phyloP scores from a whole-genome alignment of 35 echinoderm and acorn worm species.

The Apostichopus japonicus region DNA sequence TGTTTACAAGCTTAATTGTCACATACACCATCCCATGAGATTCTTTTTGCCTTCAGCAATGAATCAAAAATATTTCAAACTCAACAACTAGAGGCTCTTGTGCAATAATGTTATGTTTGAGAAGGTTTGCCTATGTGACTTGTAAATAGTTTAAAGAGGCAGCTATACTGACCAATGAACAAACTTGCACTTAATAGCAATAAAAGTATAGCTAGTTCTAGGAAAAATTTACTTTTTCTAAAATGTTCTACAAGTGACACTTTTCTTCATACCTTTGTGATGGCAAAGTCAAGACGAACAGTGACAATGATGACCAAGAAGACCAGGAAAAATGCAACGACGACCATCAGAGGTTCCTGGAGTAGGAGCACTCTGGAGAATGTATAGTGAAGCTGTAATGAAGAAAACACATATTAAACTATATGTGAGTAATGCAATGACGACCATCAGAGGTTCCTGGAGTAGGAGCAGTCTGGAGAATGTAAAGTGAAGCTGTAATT shows the following conservation, averaged over 20 bases:
- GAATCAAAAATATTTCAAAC: too few relatives aligned
- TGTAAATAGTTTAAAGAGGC: too few relatives aligned
- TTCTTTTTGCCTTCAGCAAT: too few relatives aligned
- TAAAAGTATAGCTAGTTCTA: too few relatives aligned
- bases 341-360: constrained; percentile 94
- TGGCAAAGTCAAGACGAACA: constrained; percentile 95
- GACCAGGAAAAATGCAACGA: constrained; percentile 90
- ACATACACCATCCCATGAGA: too few relatives aligned
- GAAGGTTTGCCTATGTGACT: too few relatives aligned
- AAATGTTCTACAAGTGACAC: neutral
- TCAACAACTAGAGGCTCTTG: too few relatives aligned
- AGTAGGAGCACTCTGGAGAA: constrained; percentile 89
- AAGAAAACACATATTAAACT: neutral
- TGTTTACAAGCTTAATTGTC: too few relatives aligned
- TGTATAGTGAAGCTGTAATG: constrained; percentile 82
- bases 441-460: constrained; percentile 94
- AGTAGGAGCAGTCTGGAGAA: constrained; percentile 88
- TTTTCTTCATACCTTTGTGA: constrained; percentile 74
- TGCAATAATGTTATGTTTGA: too few relatives aligned
- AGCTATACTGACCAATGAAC: too few relatives aligned
- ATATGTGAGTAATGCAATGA: constrained; percentile 65
- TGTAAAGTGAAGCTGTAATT: constrained; percentile 32
- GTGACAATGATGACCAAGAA: constrained; percentile 85
- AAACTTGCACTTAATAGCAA: too few relatives aligned
- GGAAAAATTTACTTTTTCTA: too few relatives aligned